phyloP scores from a whole-genome alignment of 2,113 vertebrate species.

The Rhinopomastus cyanomelas region DNA sequence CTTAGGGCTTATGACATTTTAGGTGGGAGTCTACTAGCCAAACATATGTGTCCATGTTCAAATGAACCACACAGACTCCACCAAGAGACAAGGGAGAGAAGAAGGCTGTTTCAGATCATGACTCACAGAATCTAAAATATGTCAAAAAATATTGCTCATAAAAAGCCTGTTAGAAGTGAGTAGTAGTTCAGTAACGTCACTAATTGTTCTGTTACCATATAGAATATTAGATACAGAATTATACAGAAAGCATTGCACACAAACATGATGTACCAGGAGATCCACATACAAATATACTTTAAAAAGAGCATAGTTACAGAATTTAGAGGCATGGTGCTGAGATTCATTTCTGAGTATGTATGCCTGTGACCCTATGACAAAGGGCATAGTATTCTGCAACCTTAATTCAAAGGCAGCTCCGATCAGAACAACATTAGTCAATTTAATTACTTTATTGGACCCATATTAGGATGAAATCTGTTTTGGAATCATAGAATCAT shows the following conservation, averaged over 20 bases:
- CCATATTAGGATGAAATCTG: background rate
- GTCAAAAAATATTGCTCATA: background rate
- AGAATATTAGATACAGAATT: background rate
- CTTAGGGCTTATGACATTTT: background rate
- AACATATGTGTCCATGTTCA: background rate
- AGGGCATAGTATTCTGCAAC: background rate
- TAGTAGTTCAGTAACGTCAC: background rate
- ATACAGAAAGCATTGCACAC: background rate
- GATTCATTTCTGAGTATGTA: background rate
- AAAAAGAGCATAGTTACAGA: background rate
- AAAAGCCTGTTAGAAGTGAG: background rate
- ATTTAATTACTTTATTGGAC: background rate
- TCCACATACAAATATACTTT: background rate
- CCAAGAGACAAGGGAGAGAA: background rate
- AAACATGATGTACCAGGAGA: fast-evolving
- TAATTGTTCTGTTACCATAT: background rate
- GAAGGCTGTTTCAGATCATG: background rate
- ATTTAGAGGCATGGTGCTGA: background rate
- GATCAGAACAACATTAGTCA: background rate
- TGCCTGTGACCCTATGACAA: background rate
- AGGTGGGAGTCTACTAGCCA: background rate
- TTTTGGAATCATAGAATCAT: no score
- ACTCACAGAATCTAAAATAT: background rate
- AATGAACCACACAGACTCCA: background rate
- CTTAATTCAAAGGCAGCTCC: background rate